Evolutionary conservation across 2,888 invertebrate genomes (phyloP).

Genomic region (Drosophila atripex): DNA sequence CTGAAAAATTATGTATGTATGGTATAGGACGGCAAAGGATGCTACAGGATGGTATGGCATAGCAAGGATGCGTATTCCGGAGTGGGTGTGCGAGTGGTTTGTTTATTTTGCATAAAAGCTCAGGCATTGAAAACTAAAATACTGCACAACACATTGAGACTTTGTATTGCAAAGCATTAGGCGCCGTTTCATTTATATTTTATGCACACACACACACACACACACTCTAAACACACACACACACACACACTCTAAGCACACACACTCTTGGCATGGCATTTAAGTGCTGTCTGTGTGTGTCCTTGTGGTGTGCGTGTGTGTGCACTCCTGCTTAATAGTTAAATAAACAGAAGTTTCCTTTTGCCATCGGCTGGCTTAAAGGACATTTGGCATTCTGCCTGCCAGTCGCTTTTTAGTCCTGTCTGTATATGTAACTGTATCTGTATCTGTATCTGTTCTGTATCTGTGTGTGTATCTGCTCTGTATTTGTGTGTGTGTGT

Average conservation of each 20-base stretch:
- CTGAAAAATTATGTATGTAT: conserved; percentile 39
- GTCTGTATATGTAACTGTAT: neutral
- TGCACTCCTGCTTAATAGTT: conserved; percentile 75
- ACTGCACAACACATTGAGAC: conserved; percentile 75
- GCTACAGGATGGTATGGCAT: no score
- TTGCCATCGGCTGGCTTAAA: conserved; percentile 46
- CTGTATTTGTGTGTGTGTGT: neutral
- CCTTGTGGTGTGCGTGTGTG: conserved; percentile 23
- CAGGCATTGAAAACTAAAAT: conserved; percentile 78
- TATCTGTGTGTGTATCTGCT: neutral
- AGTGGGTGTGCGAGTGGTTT: conserved; percentile 34
- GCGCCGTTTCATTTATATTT: conserved; percentile 74
- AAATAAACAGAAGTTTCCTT: conserved; percentile 74
- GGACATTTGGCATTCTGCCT: conserved; percentile 9
- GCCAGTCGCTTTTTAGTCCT: conserved; percentile 11
- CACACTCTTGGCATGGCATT: conserved; percentile 15
- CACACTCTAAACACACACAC: conserved; percentile 9
- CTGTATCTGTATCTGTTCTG: neutral
- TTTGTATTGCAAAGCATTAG: conserved; percentile 73
- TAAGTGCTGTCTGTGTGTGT: conserved; percentile 39
- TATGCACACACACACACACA: conserved; percentile 67
- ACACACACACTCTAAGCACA: conserved; percentile 1
- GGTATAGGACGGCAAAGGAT: neutral
- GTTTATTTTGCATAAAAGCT: conserved; percentile 78
- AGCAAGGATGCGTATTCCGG: conserved; percentile 12